A percentile compares a stretch with the other conserved stretches of the same genome.
Conservation (phyloP, 2,888 invertebrate species). For the Lithosia quadra region DNA sequence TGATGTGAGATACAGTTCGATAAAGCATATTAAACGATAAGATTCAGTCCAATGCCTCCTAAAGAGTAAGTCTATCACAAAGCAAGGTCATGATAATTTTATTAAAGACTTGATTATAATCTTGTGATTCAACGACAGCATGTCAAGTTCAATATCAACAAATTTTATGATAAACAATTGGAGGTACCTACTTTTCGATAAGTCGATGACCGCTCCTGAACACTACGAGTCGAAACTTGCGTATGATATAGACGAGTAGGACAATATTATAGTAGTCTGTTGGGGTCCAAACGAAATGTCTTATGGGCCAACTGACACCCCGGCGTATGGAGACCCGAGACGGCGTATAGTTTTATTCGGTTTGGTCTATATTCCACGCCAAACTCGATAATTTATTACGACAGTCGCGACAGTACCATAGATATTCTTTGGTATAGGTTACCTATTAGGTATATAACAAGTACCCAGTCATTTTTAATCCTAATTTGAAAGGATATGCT, state of each 20-base stretch:
- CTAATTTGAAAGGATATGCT: too few species aligned
- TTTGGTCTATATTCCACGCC: too few species aligned
- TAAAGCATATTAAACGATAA: slow-evolving; percentile 3
- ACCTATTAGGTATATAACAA: too few species aligned
- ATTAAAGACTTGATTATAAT: neutral
- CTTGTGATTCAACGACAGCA: neutral
- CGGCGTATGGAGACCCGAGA: too few species aligned
- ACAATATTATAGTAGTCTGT: neutral
- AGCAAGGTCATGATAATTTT: neutral
- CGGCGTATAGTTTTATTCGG: too few species aligned
- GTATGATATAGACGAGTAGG: neutral
- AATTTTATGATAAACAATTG: neutral
- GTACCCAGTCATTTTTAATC: too few species aligned
- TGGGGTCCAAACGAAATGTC: too few species aligned
- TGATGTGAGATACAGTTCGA: neutral
- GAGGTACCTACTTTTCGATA: neutral
- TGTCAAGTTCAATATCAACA: neutral
- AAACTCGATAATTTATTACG: too few species aligned
- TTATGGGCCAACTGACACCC: too few species aligned
- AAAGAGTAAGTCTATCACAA: slow-evolving; percentile 1
- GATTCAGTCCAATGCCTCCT: slow-evolving; percentile 1
- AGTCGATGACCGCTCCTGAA: neutral
- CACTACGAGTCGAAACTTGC: neutral
- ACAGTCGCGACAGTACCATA: too few species aligned
- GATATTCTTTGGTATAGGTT: too few species aligned